A percentile compares a stretch with the other conserved stretches of the same genome.
phyloP scores from a whole-genome alignment of 2,797 vertebrate genomes.

The Limnodromus scolopaceus region DNA sequence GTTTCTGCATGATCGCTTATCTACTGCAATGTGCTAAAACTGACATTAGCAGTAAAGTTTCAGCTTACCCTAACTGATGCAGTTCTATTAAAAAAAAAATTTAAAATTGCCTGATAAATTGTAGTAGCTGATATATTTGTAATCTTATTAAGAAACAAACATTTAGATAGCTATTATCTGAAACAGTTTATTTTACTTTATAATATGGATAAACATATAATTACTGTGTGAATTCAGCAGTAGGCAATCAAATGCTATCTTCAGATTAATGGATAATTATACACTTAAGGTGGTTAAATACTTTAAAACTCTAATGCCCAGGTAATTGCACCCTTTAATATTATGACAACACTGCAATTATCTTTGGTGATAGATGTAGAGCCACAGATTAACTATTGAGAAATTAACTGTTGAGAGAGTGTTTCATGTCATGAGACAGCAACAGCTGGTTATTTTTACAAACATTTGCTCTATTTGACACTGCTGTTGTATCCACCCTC shows the following conservation, averaged over 20 bases:
- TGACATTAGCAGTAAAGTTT: not conserved
- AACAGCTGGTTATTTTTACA: not conserved
- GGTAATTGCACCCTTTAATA: conserved; percentile 31
- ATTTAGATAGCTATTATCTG: conserved; percentile 23
- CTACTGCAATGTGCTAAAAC: not conserved
- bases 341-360: conserved; percentile 18
- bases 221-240: conserved; percentile 26
- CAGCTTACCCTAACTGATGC: not conserved
- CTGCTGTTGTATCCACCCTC: not conserved
- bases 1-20: not conserved
- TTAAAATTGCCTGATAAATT: not conserved
- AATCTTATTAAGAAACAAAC: conserved; percentile 32
- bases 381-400: not conserved
- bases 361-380: not conserved
- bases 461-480: not conserved
- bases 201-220: conserved; percentile 44
- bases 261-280: conserved; percentile 62
- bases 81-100: not conserved
- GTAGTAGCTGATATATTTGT: not conserved
- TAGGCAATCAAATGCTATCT: conserved; percentile 44
- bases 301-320: conserved; percentile 33
- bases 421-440: not conserved
- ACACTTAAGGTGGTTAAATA: conserved; percentile 48
- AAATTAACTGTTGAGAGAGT: not conserved
- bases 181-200: conserved; percentile 55